These are phyloP conservation scores for Cydia pomonella DNA, from an alignment of 1,140 invertebrate genomes.

Conservation along the genomic window DNA sequence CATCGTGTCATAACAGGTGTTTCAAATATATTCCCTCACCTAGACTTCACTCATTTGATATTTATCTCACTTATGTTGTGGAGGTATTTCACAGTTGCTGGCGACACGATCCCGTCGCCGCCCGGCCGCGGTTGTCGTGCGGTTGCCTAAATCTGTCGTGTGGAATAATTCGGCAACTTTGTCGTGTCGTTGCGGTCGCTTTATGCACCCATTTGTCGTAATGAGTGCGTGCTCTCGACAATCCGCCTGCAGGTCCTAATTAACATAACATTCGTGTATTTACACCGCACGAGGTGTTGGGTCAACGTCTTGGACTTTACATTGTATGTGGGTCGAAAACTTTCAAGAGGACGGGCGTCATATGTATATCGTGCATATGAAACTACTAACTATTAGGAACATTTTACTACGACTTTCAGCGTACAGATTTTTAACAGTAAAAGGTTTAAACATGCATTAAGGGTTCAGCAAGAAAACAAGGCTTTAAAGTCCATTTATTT, in stretches of 20 bases:
- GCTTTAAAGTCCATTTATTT: no score
- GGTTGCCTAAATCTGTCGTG: slow-evolving; percentile 22
- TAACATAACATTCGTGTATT: background rate
- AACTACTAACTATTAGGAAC: no score
- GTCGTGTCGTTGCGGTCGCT: slow-evolving; percentile 26
- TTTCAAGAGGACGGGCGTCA: no score
- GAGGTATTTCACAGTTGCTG: background rate
- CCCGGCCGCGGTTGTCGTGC: background rate
- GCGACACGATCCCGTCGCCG: background rate
- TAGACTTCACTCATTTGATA: background rate
- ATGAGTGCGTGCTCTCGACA: slow-evolving; percentile 3
- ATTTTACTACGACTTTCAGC: no score
- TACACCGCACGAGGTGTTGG: background rate
- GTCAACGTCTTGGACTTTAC: no score
- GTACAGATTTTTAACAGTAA: no score
- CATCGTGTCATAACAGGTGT: no score
- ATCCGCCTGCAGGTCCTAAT: background rate
- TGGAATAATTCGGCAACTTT: slow-evolving; percentile 17
- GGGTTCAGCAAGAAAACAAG: no score
- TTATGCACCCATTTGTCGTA: slow-evolving; percentile 21
- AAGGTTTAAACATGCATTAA: no score
- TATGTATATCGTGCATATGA: no score
- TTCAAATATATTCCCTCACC: no score
- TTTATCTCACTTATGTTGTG: background rate
- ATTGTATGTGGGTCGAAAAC: no score